Percentiles rank a stretch among this genome's conserved stretches.
Evolutionary conservation across 2,113 vertebrate genomes (phyloP).

Genomic region (Pedetes capensis): DNA sequence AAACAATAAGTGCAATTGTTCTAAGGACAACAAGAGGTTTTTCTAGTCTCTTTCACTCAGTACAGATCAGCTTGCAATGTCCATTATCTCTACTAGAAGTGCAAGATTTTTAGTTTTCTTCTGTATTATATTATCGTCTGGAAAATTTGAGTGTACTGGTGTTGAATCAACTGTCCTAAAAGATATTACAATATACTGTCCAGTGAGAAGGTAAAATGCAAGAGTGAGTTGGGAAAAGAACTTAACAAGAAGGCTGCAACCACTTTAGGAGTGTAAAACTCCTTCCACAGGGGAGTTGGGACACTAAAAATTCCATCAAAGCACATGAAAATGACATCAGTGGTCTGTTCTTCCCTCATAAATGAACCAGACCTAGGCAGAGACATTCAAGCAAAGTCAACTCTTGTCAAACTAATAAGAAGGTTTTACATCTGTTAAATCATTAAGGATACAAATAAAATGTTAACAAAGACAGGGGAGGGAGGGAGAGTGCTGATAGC

Average conservation of each 20-base stretch:
- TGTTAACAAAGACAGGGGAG: conserved; percentile 26
- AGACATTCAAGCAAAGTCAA: conserved; percentile 47
- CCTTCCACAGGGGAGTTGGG: conserved; percentile 32
- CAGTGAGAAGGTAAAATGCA: conserved; percentile 56
- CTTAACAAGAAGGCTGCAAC: conserved; percentile 62
- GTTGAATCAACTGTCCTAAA: conserved; percentile 42
- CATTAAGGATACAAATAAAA: conserved; percentile 68
- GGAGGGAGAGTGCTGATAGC: conserved; percentile 40
- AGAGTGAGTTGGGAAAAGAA: conserved; percentile 52
- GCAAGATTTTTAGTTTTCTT: neutral
- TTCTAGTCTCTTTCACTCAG: neutral
- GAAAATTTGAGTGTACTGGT: conserved; percentile 37
- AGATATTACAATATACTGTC: conserved; percentile 47
- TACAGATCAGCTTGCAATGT: neutral
- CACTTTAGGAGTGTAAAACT: conserved; percentile 64
- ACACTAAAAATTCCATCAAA: conserved; percentile 65
- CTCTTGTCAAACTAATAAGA: conserved; percentile 63
- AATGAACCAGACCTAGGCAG: conserved; percentile 58
- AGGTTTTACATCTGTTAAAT: conserved; percentile 72
- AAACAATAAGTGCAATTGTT: conserved; percentile 19
- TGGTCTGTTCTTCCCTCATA: conserved; percentile 67
- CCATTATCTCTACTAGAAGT: conserved; percentile 5
- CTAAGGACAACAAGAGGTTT: neutral
- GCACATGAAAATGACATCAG: conserved; percentile 73
- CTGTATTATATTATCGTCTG: conserved; percentile 33